phyloP scores from a whole-genome alignment of 64 coral and sea anemone genomes.

The Actinia tenebrosa region DNA sequence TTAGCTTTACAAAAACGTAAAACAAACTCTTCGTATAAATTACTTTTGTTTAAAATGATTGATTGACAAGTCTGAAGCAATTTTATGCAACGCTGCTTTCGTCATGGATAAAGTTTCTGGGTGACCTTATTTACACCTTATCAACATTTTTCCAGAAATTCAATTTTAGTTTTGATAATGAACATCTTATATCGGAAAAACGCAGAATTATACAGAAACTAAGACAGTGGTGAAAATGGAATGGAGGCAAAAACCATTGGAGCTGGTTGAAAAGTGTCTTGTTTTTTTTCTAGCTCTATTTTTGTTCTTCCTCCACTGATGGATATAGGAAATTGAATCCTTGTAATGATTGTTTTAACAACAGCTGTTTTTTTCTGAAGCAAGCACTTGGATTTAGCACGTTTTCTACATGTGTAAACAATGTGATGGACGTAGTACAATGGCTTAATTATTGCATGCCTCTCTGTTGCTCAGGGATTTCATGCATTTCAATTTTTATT shows the following conservation, averaged over 20 bases:
- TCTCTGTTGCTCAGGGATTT: not conserved
- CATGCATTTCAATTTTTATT: not conserved
- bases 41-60: conserved; percentile 2
- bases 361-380: conserved; percentile 13
- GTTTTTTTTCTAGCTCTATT: not conserved
- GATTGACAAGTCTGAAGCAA: conserved; percentile 21
- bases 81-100: not conserved
- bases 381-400: conserved; percentile 13
- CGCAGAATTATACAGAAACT: too few relatives aligned
- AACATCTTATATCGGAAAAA: not conserved
- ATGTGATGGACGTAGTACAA: not conserved
- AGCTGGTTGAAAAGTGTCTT: not conserved
- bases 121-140: not conserved
- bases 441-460: not conserved
- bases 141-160: not conserved
- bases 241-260: not conserved
- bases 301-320: not conserved
- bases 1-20: not conserved
- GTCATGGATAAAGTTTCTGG: not conserved
- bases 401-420: conserved; percentile 11
- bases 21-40: conserved; percentile 9
- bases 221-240: too few relatives aligned
- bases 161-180: not conserved
- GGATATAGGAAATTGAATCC: conserved; percentile 17
- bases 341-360: conserved; percentile 10